Percentiles rank a stretch among this genome's conserved stretches.
Evolutionary conservation across 2,888 invertebrate genomes (phyloP).

Genomic region (Idaea straminata): DNA sequence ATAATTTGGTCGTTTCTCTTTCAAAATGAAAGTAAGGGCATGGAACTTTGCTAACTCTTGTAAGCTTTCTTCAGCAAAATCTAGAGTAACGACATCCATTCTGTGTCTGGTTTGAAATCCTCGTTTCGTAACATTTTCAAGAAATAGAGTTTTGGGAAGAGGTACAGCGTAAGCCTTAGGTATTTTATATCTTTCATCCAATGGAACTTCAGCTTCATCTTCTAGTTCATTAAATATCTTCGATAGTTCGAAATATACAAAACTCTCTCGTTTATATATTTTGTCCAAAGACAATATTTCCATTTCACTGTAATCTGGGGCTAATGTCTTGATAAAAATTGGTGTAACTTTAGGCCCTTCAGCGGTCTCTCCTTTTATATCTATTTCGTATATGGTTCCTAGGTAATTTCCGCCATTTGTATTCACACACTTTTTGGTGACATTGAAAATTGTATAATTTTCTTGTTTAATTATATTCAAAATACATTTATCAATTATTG

Average conservation of each 20-base stretch:
- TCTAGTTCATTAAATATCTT: slow-evolving; percentile 45
- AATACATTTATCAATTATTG: slow-evolving; percentile 22
- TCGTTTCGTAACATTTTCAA: slow-evolving; percentile 49
- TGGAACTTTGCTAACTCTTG: slow-evolving; percentile 57
- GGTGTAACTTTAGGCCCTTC: slow-evolving; percentile 41
- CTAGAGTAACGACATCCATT: slow-evolving; percentile 42
- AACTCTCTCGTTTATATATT: slow-evolving; percentile 40
- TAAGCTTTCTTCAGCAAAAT: slow-evolving; percentile 46
- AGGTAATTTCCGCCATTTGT: slow-evolving; percentile 51
- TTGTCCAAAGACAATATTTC: slow-evolving; percentile 30
- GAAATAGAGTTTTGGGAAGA: slow-evolving; percentile 1
- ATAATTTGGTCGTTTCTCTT: slow-evolving; percentile 40
- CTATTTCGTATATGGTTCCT: slow-evolving; percentile 42
- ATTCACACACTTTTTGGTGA: slow-evolving; percentile 28
- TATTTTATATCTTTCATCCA: slow-evolving; percentile 39
- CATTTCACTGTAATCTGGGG: slow-evolving; percentile 24
- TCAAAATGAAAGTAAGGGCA: slow-evolving; percentile 44
- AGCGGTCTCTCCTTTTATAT: slow-evolving; percentile 44
- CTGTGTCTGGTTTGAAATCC: slow-evolving; percentile 44
- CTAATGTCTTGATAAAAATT: slow-evolving; percentile 48
- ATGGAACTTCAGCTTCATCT: slow-evolving; percentile 41
- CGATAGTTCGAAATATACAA: slow-evolving; percentile 45
- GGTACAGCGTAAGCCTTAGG: slow-evolving; percentile 36
- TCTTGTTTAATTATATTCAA: slow-evolving; percentile 30
- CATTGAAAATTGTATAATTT: slow-evolving; percentile 33